These are phyloP conservation scores for Malaclemys terrapin DNA, from an alignment of 2,113 vertebrate species.

Conservation along the genomic window DNA sequence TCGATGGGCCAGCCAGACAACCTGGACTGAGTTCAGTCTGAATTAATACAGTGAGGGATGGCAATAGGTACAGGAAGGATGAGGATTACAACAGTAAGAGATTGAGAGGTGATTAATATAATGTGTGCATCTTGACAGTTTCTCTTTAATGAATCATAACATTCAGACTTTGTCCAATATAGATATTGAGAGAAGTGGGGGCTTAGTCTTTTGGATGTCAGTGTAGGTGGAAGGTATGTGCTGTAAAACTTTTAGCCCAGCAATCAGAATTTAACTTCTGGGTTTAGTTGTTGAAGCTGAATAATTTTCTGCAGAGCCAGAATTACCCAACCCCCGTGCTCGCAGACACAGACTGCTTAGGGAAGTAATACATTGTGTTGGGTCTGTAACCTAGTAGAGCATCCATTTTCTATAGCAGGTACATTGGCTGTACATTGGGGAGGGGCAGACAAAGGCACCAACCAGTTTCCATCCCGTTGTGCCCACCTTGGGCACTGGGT, in stretches of 20 bases:
- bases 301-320: not conserved
- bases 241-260: not conserved
- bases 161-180: not conserved
- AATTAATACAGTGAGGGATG: not conserved
- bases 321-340: not conserved
- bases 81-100: not conserved
- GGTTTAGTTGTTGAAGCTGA: not conserved
- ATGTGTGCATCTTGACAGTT: conserved; percentile 22
- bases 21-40: not conserved
- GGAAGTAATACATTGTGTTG: not conserved
- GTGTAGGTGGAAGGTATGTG: not conserved
- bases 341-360: not conserved
- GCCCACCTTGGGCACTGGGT: not conserved
- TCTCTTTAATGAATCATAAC: conserved; percentile 9
- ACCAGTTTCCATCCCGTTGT: not conserved
- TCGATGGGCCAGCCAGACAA: too few relatives aligned
- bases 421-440: not conserved
- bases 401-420: not conserved
- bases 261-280: not conserved
- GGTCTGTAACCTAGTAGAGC: not conserved
- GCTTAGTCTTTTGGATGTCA: not conserved
- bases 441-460: not conserved
- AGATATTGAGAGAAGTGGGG: not conserved
- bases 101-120: not conserved
- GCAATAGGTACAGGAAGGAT: too few relatives aligned